A percentile compares a stretch with the other conserved stretches of the same genome.
phyloP scores from a whole-genome alignment of 2,113 vertebrate species.

The Sylvilagus bachmani region DNA sequence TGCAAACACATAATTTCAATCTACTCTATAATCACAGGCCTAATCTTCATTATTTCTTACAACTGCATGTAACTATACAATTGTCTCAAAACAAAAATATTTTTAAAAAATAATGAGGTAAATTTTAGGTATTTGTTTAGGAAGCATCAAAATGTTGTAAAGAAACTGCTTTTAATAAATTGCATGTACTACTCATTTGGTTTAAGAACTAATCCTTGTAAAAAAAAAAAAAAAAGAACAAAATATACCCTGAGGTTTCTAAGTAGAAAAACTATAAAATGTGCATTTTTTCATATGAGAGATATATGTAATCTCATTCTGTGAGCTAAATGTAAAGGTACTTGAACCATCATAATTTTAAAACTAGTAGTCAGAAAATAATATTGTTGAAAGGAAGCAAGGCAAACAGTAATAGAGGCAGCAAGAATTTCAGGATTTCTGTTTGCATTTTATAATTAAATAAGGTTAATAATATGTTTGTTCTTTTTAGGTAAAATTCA shows the following conservation, averaged over 20 bases:
- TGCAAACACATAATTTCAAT: no score
- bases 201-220: constrained; percentile 86
- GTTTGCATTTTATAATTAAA: background rate
- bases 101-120: constrained; percentile 71
- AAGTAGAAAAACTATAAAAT: constrained; percentile 24
- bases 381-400: constrained; percentile 27
- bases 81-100: background rate
- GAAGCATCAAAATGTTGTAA: constrained; percentile 84
- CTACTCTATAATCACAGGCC: no score
- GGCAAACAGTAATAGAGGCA: background rate
- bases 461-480: constrained; percentile 14
- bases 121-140: constrained; percentile 87
- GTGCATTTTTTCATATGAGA: constrained; percentile 10
- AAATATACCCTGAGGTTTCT: constrained; percentile 4
- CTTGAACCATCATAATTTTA: constrained; percentile 27
- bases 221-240: constrained; percentile 66
- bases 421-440: constrained; percentile 38
- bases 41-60: no score
- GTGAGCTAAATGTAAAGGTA: background rate
- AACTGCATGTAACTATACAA: no score
- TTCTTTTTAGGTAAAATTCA: background rate
- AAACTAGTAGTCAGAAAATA: constrained; percentile 5
- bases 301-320: constrained; percentile 37
- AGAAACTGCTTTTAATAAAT: constrained; percentile 88
- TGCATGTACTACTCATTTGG: constrained; percentile 77